These are phyloP conservation scores for Macrobrachium rosenbergii DNA, from an alignment of 1,140 invertebrate genomes.

Conservation along the genomic window DNA sequence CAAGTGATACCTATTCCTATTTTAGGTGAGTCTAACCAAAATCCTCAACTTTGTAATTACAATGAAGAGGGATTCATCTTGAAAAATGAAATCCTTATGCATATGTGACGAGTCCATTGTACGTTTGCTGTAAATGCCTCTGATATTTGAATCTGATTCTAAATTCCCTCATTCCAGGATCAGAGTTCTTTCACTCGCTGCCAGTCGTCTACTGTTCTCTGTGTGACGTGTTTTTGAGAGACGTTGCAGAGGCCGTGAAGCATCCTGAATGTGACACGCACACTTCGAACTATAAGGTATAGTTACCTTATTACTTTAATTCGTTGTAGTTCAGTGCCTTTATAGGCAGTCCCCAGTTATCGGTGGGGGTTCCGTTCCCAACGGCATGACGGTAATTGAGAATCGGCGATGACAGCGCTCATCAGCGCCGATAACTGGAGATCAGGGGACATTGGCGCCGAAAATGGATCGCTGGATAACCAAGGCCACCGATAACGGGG, in stretches of 20 bases:
- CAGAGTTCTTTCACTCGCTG: slow-evolving; percentile 48
- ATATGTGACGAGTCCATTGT: no score
- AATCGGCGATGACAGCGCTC: no score
- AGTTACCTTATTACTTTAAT: no score
- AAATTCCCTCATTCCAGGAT: slow-evolving; percentile 33
- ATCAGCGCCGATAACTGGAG: no score
- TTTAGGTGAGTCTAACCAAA: slow-evolving; percentile 36
- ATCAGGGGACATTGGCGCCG: no score
- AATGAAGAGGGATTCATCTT: neutral
- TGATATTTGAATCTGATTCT: neutral
- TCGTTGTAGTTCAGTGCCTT: no score
- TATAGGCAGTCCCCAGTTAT: no score
- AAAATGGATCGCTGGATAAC: no score
- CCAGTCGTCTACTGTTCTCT: slow-evolving; percentile 46
- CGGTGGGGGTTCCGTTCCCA: no score
- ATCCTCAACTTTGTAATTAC: neutral
- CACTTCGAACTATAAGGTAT: slow-evolving; percentile 47
- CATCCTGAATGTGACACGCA: slow-evolving; percentile 47
- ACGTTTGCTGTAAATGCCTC: neutral
- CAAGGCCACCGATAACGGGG: no score
- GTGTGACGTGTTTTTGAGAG: slow-evolving; percentile 44
- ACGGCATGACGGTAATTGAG: no score
- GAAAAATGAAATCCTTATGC: neutral
- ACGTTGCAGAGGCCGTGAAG: slow-evolving; percentile 42
- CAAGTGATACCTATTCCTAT: slow-evolving; percentile 40